These are phyloP conservation scores for Pollachius pollachius DNA, from an alignment of 2,113 vertebrate genomes.

Conservation along the genomic window DNA sequence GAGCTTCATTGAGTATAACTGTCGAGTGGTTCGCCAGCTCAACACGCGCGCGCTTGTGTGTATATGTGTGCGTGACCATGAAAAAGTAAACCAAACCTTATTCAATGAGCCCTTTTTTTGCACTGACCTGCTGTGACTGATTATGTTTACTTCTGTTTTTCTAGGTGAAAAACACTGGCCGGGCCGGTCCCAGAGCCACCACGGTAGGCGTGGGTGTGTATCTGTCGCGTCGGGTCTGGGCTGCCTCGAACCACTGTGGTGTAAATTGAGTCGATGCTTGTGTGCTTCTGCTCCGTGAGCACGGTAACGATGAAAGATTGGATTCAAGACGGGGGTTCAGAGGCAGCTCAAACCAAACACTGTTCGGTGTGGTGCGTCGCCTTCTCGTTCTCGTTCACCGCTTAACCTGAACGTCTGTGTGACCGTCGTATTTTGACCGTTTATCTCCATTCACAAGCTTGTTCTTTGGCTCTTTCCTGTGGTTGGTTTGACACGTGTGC, in stretches of 20 bases:
- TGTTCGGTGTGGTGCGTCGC: constrained; percentile 61
- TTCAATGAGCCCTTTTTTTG: constrained; percentile 42
- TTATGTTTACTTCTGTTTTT: constrained; percentile 72
- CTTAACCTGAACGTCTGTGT: constrained; percentile 46
- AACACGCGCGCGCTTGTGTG: not conserved
- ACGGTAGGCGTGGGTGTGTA: constrained; percentile 77
- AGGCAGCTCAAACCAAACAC: constrained; percentile 55
- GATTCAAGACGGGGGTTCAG: constrained; percentile 44
- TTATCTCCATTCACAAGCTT: constrained; percentile 14
- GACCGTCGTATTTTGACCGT: no score
- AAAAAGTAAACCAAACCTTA: constrained; percentile 14
- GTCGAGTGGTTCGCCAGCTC: not conserved
- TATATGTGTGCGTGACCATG: constrained; percentile 1
- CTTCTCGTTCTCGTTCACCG: constrained; percentile 30
- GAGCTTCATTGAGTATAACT: not conserved
- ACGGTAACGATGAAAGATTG: not conserved
- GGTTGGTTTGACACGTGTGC: constrained; percentile 24
- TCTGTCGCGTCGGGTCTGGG: constrained; percentile 57
- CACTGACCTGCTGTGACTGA: constrained; percentile 33
- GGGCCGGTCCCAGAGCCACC: constrained; percentile 77
- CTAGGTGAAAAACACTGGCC: constrained; percentile 80
- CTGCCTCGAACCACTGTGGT: constrained; percentile 52
- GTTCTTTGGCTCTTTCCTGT: constrained; percentile 55
- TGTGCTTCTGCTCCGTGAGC: not conserved
- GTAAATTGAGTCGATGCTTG: not conserved